Conservation (phyloP, 2,113 vertebrate genomes). For the Salvelinus fontinalis region DNA sequence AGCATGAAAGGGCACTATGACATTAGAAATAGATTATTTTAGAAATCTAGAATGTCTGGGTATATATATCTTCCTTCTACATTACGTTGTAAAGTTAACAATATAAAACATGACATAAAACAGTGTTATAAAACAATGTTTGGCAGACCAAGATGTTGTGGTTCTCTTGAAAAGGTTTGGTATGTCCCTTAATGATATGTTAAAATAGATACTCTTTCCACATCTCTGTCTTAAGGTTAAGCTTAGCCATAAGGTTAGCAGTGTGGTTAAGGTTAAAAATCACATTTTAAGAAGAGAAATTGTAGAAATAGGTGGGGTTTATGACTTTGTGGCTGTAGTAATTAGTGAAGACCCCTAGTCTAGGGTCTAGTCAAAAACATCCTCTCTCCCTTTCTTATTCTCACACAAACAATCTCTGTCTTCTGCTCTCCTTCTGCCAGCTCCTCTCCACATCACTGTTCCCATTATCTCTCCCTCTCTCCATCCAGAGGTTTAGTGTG, state of each 20-base stretch:
- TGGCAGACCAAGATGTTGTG: not conserved
- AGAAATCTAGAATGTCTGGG: not conserved
- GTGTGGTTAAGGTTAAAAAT: no score
- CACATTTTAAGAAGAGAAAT: no score
- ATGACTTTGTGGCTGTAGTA: no score
- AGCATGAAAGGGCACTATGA: not conserved
- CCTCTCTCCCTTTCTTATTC: not conserved
- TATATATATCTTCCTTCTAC: not conserved
- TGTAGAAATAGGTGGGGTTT: no score
- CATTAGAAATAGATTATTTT: not conserved
- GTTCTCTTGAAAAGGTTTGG: constrained; percentile 40
- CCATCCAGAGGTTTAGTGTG: not conserved
- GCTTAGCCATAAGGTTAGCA: no score
- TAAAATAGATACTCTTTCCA: constrained; percentile 18
- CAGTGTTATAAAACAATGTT: not conserved
- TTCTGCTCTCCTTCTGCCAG: not conserved
- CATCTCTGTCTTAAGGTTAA: constrained; percentile 29
- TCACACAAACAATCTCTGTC: not conserved
- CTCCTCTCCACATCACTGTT: not conserved
- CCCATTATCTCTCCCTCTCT: not conserved
- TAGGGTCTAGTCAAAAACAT: not conserved
- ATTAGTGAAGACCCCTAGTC: not conserved
- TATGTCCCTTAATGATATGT: constrained; percentile 32
- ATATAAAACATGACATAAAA: not conserved
- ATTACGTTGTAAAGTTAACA: not conserved